Conservation (phyloP, 2,888 invertebrate species). For the Pyrochroa serraticornis region DNA sequence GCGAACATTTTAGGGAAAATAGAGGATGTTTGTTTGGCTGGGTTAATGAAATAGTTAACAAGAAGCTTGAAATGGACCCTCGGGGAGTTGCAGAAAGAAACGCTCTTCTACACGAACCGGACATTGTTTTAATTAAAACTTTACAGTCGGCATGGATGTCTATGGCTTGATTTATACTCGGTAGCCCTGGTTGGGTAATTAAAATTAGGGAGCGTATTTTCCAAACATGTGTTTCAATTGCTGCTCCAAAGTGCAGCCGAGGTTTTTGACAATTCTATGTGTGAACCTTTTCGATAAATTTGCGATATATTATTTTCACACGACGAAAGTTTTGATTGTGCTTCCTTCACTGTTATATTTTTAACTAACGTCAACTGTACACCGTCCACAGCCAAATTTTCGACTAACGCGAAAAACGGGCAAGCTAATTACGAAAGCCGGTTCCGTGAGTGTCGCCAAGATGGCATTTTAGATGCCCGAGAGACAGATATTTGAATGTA, state of each 20-base stretch:
- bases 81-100: conserved; percentile 15
- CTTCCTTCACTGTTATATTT: too few species aligned
- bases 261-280: too few species aligned
- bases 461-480: not conserved
- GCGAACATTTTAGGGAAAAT: conserved; percentile 21
- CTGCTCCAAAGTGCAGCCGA: too few species aligned
- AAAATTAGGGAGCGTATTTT: conserved; percentile 8
- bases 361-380: too few species aligned
- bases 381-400: too few species aligned
- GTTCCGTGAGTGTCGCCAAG: too few species aligned
- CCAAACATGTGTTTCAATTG: too few species aligned
- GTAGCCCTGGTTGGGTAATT: conserved; percentile 16
- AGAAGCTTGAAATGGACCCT: conserved; percentile 16
- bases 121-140: conserved; percentile 28
- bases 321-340: too few species aligned
- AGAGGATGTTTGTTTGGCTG: conserved; percentile 18
- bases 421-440: too few species aligned
- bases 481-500: conserved; percentile 25
- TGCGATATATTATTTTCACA: too few species aligned
- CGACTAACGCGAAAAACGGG: too few species aligned
- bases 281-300: too few species aligned
- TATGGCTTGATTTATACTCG: conserved; percentile 23
- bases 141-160: conserved; percentile 21
- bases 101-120: conserved; percentile 13
- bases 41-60: conserved; percentile 29